These are phyloP conservation scores for Teleopsis dalmanni DNA, from an alignment of 1,140 invertebrate genomes.

Conservation along the genomic window DNA sequence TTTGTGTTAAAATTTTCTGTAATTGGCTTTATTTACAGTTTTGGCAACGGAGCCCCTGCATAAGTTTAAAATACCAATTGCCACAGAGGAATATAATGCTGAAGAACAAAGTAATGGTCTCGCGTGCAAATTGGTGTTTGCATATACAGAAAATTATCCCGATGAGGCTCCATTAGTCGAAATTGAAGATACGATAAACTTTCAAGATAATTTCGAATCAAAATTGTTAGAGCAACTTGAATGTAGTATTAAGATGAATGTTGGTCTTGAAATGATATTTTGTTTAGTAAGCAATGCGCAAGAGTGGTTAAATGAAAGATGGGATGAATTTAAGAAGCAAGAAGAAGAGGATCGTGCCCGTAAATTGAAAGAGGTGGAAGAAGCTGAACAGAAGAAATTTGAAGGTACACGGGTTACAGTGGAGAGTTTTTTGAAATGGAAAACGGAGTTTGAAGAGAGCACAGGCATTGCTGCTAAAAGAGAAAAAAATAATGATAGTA, in stretches of 20 bases:
- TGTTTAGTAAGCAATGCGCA: conserved; percentile 86
- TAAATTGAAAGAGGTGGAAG: conserved; percentile 69
- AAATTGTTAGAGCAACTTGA: conserved; percentile 61
- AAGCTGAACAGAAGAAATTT: conserved; percentile 87
- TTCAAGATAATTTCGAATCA: conserved; percentile 63
- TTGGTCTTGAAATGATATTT: conserved; percentile 97
- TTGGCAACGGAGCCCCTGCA: conserved; percentile 59
- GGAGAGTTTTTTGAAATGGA: conserved; percentile 94
- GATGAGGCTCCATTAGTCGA: conserved; percentile 76
- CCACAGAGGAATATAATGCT: conserved; percentile 64
- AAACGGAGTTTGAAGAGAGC: conserved; percentile 86
- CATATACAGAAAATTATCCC: conserved; percentile 80
- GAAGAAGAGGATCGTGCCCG: conserved; percentile 62
- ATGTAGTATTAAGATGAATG: conserved; percentile 72
- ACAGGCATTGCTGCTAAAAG: conserved; percentile 68
- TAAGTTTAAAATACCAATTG: conserved; percentile 69
- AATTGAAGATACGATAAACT: conserved; percentile 70
- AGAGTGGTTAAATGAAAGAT: conserved; percentile 83
- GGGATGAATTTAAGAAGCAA: conserved; percentile 67
- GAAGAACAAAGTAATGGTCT: conserved; percentile 56
- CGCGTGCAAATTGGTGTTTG: conserved; percentile 67
- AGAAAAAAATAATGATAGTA: conserved; percentile 63
- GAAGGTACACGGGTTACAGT: conserved; percentile 92
- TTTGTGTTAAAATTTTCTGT: no score
- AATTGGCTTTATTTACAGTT: conserved; percentile 50